Percentiles rank a stretch among this genome's conserved stretches.
Conservation (phyloP, 2,113 vertebrate genomes). For the Ahaetulla prasina region DNA sequence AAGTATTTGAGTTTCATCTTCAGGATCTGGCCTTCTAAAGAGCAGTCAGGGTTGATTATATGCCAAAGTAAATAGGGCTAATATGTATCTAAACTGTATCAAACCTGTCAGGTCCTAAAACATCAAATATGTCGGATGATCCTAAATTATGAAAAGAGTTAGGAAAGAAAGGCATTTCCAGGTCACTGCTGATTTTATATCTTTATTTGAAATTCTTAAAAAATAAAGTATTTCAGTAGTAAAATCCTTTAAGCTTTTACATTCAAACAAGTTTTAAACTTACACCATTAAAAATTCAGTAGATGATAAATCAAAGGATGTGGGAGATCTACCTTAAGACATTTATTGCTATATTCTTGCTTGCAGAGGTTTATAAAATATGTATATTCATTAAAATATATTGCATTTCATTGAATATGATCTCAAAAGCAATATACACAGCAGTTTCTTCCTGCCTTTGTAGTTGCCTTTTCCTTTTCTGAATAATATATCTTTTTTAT, state of each 20-base stretch:
- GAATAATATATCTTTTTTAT: constrained; percentile 31
- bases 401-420: constrained; percentile 36
- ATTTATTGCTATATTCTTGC: constrained; percentile 59
- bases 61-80: constrained; percentile 17
- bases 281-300: constrained; percentile 70
- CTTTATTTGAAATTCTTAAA: constrained; percentile 59
- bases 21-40: too few relatives aligned
- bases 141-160: constrained; percentile 31
- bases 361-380: constrained; percentile 51
- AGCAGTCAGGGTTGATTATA: neutral
- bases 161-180: constrained; percentile 43
- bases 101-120: constrained; percentile 11
- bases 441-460: constrained; percentile 22
- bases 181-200: constrained; percentile 46
- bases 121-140: neutral
- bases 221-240: constrained; percentile 61
- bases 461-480: constrained; percentile 35
- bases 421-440: constrained; percentile 21
- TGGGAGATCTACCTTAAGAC: constrained; percentile 54
- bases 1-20: too few relatives aligned
- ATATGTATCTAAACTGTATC: constrained; percentile 34
- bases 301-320: constrained; percentile 67
- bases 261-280: constrained; percentile 60
- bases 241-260: constrained; percentile 58
- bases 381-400: constrained; percentile 55